phyloP scores from a whole-genome alignment of 2,888 invertebrate genomes.

The Sepiola atlantica region DNA sequence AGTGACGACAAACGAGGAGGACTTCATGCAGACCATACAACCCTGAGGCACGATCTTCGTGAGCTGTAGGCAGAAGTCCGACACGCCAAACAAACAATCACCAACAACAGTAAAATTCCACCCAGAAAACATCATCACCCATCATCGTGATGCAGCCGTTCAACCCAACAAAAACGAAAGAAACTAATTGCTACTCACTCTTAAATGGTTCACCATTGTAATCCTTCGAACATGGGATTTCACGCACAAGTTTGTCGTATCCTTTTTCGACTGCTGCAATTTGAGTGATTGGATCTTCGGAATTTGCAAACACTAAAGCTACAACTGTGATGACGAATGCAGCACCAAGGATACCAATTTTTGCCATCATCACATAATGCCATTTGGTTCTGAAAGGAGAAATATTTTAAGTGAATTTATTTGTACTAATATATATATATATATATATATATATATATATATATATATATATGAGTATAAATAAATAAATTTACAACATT shows the following conservation, averaged over 20 bases:
- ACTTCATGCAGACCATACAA: too few species aligned
- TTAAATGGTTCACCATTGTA: conserved; percentile 51
- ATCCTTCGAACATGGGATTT: conserved; percentile 54
- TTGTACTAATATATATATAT: neutral
- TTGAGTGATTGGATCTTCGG: neutral
- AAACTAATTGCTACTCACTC: neutral
- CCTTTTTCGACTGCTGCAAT: conserved; percentile 48
- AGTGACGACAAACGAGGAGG: too few species aligned
- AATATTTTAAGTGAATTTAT: neutral
- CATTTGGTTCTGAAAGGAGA: conserved; percentile 14
- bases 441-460: too few species aligned
- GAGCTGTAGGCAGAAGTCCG: too few species aligned
- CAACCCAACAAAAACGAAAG: too few species aligned
- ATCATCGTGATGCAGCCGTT: too few species aligned
- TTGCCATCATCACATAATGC: conserved; percentile 39
- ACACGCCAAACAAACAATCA: too few species aligned
- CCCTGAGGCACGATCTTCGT: too few species aligned
- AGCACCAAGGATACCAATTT: neutral
- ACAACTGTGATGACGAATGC: neutral
- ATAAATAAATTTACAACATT: too few species aligned
- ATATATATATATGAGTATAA: too few species aligned
- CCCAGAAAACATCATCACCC: too few species aligned
- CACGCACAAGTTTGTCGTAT: conserved; percentile 45
- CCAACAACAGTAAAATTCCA: too few species aligned
- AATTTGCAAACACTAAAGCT: conserved; percentile 3